Evolutionary conservation across 2,888 invertebrate species (phyloP).

Genomic region (Epinotia nisella): DNA sequence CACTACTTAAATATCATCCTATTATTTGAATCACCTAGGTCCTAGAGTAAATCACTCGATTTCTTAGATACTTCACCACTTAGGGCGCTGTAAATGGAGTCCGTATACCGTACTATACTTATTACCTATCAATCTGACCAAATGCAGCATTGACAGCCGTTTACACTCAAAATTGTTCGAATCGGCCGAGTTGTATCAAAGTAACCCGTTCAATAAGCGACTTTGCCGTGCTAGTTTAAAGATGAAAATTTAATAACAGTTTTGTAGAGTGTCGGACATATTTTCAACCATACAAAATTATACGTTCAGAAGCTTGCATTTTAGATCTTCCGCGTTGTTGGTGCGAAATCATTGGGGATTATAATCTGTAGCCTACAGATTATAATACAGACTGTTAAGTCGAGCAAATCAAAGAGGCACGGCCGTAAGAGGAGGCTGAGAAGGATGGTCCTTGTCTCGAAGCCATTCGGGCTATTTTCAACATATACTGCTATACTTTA

Average conservation of each 20-base stretch:
- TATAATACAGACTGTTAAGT: too few species aligned
- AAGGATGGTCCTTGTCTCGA: too few species aligned
- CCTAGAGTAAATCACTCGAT: background rate
- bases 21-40: background rate
- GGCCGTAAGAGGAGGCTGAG: too few species aligned
- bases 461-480: too few species aligned
- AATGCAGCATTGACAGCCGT: background rate
- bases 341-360: conserved; percentile 15
- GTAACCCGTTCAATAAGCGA: too few species aligned
- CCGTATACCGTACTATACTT: conserved; percentile 12
- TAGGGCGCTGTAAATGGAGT: conserved; percentile 7
- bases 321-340: conserved; percentile 8
- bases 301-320: conserved; percentile 1
- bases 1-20: background rate
- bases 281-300: conserved; percentile 7
- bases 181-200: too few species aligned
- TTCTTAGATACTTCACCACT: conserved; percentile 1
- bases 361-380: too few species aligned
- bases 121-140: background rate
- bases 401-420: too few species aligned
- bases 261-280: too few species aligned
- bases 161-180: too few species aligned
- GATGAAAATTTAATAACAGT: background rate
- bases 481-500: too few species aligned
- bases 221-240: background rate